phyloP scores from a whole-genome alignment of 1,140 invertebrate genomes.

The Nixonia krombeini region DNA sequence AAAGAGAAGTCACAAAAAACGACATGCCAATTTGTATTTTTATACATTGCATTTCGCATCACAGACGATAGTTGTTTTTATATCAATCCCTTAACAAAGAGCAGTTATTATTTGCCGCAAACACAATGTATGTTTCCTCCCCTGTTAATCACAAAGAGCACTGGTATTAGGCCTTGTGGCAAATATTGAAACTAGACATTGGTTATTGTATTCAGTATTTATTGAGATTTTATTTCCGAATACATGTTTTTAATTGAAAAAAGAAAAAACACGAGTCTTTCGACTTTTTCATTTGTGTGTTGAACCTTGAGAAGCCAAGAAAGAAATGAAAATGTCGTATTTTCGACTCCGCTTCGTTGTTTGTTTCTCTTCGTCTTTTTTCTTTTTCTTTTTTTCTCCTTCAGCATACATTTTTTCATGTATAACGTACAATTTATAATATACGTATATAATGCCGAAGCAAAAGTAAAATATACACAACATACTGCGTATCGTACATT shows the following conservation, averaged over 20 bases:
- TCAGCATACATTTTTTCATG: too few relatives aligned
- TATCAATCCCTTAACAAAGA: conserved; percentile 34
- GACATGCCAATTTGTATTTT: conserved; percentile 50
- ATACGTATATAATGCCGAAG: too few relatives aligned
- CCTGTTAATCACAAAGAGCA: conserved; percentile 41
- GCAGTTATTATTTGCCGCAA: conserved; percentile 33
- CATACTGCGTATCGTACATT: conserved; percentile 21
- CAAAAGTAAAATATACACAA: conserved; percentile 28
- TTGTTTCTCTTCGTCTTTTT: too few relatives aligned
- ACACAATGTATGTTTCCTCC: conserved; percentile 32
- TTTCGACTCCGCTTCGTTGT: too few relatives aligned
- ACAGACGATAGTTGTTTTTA: conserved; percentile 43
- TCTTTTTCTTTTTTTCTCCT: too few relatives aligned
- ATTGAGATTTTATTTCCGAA: conserved; percentile 53
- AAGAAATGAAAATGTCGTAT: too few relatives aligned
- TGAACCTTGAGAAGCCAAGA: background rate
- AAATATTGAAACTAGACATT: conserved; percentile 47
- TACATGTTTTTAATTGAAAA: conserved; percentile 53
- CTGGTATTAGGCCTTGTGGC: conserved; percentile 53
- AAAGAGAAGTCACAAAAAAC: conserved; percentile 15
- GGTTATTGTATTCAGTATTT: conserved; percentile 56
- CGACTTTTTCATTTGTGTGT: conserved; percentile 26
- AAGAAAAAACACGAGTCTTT: conserved; percentile 31
- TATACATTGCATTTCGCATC: conserved; percentile 49
- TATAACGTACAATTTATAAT: too few relatives aligned